Percentiles rank a stretch among this genome's conserved stretches.
Evolutionary conservation across 2,888 invertebrate genomes (phyloP).

Genomic region (Tipula lateralis): DNA sequence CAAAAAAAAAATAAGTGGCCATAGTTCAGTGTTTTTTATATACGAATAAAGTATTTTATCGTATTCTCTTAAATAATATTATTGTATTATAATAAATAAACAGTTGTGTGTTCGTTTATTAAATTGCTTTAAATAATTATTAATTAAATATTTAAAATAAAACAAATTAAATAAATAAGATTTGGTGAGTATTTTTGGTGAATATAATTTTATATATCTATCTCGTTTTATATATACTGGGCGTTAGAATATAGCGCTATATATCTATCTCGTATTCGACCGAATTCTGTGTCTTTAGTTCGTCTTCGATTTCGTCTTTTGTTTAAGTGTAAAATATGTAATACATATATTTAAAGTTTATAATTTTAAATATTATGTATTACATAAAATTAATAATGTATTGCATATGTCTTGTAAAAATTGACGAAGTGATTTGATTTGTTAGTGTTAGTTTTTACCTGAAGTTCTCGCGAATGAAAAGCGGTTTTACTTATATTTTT

Average conservation of each 20-base stretch:
- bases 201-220: slow-evolving; percentile 7
- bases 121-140: neutral
- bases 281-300: neutral
- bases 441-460: neutral
- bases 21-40: slow-evolving; percentile 28
- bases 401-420: neutral
- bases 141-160: slow-evolving; percentile 13
- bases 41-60: neutral
- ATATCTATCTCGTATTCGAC: slow-evolving; percentile 2
- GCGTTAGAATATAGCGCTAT: slow-evolving; percentile 24
- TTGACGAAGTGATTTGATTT: neutral
- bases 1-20: slow-evolving; percentile 19
- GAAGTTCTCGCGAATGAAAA: neutral
- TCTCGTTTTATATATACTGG: slow-evolving; percentile 28
- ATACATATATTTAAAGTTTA: neutral
- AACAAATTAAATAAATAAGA: neutral
- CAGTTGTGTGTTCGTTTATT: slow-evolving; percentile 26
- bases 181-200: slow-evolving; percentile 29
- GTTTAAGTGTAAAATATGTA: neutral
- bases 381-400: neutral
- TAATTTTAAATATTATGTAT: neutral
- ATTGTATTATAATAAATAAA: slow-evolving; percentile 13
- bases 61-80: neutral
- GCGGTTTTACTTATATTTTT: neutral
- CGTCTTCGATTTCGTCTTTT: slow-evolving; percentile 28